A percentile compares a stretch with the other conserved stretches of the same genome.
phyloP scores from a whole-genome alignment of 2,797 vertebrate species.

The Lepus townsendii region DNA sequence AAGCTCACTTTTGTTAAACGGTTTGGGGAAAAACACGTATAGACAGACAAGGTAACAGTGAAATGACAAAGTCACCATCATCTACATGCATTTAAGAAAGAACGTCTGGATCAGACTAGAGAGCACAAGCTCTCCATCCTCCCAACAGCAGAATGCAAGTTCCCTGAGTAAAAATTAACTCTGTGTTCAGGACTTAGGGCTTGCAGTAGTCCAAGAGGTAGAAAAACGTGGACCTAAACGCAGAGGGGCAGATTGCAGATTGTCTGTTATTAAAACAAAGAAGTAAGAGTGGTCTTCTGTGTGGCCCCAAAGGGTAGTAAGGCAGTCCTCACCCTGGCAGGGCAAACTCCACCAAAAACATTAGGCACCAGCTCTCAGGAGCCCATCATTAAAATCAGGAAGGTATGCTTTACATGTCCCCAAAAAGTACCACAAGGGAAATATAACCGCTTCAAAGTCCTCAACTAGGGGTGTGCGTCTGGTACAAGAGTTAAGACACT shows the following conservation, averaged over 20 bases:
- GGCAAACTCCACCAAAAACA: background rate
- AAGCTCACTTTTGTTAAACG: slow-evolving; percentile 2
- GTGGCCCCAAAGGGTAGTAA: background rate
- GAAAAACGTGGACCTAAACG: background rate
- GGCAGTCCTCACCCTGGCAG: background rate
- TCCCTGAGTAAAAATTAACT: background rate
- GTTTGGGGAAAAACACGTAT: background rate
- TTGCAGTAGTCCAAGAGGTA: background rate
- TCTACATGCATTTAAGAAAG: slow-evolving; percentile 22
- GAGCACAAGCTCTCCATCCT: background rate
- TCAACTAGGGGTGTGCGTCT: too few species aligned
- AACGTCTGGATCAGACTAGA: background rate
- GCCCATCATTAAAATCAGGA: background rate
- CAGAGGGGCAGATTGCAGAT: background rate
- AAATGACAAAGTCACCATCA: background rate
- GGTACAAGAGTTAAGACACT: too few species aligned
- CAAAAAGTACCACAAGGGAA: background rate
- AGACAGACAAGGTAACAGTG: slow-evolving; percentile 23
- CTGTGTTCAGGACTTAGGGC: background rate
- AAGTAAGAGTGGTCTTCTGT: background rate
- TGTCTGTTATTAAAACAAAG: background rate
- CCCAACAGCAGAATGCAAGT: slow-evolving; percentile 7
- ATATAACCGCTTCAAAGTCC: background rate
- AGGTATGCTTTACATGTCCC: background rate
- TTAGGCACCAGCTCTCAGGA: background rate